A percentile compares a stretch with the other conserved stretches of the same genome.
These are phyloP conservation scores for Python bivittatus DNA, from an alignment of 2,113 vertebrate species.

Conservation along the genomic window DNA sequence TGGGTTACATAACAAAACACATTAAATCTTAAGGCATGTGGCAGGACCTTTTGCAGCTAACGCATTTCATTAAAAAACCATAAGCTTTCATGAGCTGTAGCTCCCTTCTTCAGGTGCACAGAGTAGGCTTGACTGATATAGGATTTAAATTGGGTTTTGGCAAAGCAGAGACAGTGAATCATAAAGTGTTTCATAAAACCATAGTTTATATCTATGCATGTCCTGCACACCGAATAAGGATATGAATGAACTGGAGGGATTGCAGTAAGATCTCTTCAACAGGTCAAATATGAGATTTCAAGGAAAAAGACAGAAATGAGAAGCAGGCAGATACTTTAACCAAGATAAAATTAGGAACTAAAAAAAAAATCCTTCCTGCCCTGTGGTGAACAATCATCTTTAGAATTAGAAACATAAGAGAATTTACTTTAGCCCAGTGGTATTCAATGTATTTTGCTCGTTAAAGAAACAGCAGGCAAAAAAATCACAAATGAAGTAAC, in stretches of 20 bases:
- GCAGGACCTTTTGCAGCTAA: neutral
- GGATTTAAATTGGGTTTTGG: neutral
- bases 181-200: neutral
- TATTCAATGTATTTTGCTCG: conserved; percentile 21
- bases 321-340: neutral
- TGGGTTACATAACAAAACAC: neutral
- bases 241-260: neutral
- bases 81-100: neutral
- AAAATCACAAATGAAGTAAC: conserved; percentile 17
- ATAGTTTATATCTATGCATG: neutral
- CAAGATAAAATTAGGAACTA: neutral
- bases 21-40: neutral
- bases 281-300: neutral
- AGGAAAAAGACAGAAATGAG: neutral
- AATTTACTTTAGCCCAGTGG: neutral
- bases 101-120: neutral
- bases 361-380: neutral
- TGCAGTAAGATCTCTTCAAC: neutral
- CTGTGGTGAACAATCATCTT: neutral
- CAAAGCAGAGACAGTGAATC: neutral
- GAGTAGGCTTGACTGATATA: neutral
- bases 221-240: neutral
- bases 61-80: neutral
- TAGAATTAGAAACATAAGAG: neutral
- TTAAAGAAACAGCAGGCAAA: neutral